Conservation (phyloP, 2,113 vertebrate genomes). For the Manacus vitellinus region DNA sequence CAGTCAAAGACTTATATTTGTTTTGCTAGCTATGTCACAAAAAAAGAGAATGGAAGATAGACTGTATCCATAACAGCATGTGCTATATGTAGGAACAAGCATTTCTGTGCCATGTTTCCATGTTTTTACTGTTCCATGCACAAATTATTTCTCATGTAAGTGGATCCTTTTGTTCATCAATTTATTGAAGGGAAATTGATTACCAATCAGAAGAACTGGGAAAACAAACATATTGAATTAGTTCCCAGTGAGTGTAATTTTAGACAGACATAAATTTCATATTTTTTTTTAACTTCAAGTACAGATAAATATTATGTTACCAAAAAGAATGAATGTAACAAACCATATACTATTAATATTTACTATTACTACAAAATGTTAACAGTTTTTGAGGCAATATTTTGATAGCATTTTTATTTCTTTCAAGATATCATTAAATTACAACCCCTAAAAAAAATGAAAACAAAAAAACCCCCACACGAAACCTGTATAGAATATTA, state of each 20-base stretch:
- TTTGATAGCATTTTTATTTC: not conserved
- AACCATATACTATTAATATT: not conserved
- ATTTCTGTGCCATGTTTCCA: not conserved
- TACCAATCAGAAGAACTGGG: not conserved
- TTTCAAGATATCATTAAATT: not conserved
- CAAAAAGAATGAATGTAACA: not conserved
- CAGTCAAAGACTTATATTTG: not conserved
- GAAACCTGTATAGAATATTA: not conserved
- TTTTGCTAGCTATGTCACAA: not conserved
- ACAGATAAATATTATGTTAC: not conserved
- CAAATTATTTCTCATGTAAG: not conserved
- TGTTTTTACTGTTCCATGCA: not conserved
- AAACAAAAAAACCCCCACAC: accelerated
- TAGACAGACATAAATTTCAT: not conserved
- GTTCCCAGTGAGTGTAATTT: not conserved
- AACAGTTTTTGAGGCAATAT: not conserved
- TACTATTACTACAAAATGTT: not conserved
- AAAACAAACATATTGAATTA: not conserved
- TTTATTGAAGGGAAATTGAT: not conserved
- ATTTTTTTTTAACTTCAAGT: not conserved
- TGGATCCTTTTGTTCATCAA: not conserved
- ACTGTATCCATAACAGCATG: not conserved
- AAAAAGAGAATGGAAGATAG: not conserved
- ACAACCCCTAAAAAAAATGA: accelerated
- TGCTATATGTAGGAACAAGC: not conserved